Percentiles rank a stretch among this genome's conserved stretches.
Evolutionary conservation across 1,140 invertebrate genomes (phyloP).

Genomic region (Bombus balteatus): DNA sequence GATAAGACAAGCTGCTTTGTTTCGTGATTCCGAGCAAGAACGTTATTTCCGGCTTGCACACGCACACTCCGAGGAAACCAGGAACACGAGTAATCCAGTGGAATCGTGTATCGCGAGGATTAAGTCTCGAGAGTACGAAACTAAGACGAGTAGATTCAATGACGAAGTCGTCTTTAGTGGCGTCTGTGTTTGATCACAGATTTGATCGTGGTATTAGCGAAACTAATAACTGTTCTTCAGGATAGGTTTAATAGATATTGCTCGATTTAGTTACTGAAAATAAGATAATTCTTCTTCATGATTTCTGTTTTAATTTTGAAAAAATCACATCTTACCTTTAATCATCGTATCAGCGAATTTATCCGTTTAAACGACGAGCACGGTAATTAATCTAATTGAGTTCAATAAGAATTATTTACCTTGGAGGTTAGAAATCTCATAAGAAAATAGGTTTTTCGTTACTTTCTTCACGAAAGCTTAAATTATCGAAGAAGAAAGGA

Average conservation of each 20-base stretch:
- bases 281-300: too few relatives aligned
- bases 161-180: not conserved
- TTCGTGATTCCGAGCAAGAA: constrained; percentile 36
- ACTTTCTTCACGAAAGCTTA: not conserved
- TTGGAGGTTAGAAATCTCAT: not conserved
- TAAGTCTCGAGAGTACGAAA: constrained; percentile 43
- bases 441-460: not conserved
- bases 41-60: constrained; percentile 58
- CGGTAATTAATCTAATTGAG: not conserved
- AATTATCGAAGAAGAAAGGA: not conserved
- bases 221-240: not conserved
- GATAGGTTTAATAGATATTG: not conserved
- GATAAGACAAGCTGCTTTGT: constrained; percentile 51
- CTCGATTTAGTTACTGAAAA: not conserved
- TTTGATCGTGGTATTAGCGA: not conserved
- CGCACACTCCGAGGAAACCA: not conserved
- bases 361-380: not conserved
- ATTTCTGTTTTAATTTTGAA: not conserved
- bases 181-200: not conserved
- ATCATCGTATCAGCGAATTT: not conserved
- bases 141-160: constrained; percentile 30
- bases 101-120: constrained; percentile 37
- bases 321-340: too few relatives aligned
- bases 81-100: constrained; percentile 38
- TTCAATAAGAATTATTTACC: not conserved